A percentile compares a stretch with the other conserved stretches of the same genome.
Evolutionary conservation across 2,797 vertebrate genomes (phyloP).

Genomic region (Fratercula arctica): DNA sequence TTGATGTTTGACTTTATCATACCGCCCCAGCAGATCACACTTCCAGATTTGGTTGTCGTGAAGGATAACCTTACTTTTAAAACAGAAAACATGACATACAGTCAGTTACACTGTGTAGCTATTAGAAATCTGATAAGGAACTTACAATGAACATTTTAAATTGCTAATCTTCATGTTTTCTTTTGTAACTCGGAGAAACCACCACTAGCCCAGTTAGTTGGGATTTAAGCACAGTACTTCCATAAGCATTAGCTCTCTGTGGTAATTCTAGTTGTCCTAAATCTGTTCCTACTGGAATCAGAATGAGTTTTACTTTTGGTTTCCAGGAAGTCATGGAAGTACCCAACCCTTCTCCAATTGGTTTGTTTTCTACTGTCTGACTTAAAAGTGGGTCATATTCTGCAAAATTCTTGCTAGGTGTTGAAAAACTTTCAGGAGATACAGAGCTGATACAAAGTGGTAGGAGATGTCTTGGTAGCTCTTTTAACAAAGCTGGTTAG

Average conservation of each 20-base stretch:
- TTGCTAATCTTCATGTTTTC: background rate
- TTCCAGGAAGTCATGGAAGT: background rate
- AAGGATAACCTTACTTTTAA: background rate
- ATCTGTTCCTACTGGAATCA: background rate
- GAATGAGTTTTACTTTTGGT: background rate
- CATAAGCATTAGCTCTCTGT: background rate
- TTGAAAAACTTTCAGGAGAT: background rate
- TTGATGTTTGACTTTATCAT: background rate
- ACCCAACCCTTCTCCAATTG: background rate
- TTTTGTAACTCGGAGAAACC: background rate
- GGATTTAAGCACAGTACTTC: background rate
- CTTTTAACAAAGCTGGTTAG: background rate
- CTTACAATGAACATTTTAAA: background rate
- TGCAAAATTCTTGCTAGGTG: background rate
- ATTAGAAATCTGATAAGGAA: background rate
- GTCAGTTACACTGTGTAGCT: background rate
- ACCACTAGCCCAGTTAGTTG: background rate
- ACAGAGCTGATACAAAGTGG: background rate
- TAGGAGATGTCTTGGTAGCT: background rate
- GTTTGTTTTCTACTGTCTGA: background rate
- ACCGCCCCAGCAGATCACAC: background rate
- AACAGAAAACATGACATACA: background rate
- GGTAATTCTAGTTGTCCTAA: background rate
- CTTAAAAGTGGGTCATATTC: background rate
- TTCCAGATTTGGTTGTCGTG: background rate